A percentile compares a stretch with the other conserved stretches of the same genome.
These are phyloP conservation scores for Eulemur albifrons DNA, from an alignment of 2,797 vertebrate species.

Conservation along the genomic window DNA sequence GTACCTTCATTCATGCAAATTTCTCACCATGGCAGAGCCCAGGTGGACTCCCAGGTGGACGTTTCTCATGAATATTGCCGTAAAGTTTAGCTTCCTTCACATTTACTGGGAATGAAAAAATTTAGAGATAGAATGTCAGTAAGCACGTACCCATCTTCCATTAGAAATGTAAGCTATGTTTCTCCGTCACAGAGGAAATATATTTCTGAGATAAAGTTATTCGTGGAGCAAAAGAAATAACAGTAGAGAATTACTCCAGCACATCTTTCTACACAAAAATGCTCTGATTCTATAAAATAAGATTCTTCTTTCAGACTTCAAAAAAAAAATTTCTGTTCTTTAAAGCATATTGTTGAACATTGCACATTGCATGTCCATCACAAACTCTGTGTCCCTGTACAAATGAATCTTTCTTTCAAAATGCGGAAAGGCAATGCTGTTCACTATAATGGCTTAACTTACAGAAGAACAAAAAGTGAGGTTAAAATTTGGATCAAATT, in stretches of 20 bases:
- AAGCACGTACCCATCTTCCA: not conserved
- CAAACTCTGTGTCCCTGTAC: not conserved
- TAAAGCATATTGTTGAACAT: not conserved
- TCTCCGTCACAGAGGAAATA: constrained; percentile 12
- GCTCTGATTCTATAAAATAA: not conserved
- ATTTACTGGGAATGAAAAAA: not conserved
- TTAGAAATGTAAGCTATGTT: not conserved
- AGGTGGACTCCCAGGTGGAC: fast-evolving
- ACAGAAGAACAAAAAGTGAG: not conserved
- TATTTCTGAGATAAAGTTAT: constrained; percentile 30
- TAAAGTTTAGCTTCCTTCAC: not conserved
- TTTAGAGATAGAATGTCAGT: not conserved
- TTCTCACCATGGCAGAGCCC: not conserved
- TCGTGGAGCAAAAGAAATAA: not conserved
- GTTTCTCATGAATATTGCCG: not conserved
- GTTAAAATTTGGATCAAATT: not conserved
- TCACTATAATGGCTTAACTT: not conserved
- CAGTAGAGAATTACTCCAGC: not conserved
- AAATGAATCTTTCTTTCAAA: not conserved
- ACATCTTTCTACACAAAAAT: not conserved
- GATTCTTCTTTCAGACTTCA: not conserved
- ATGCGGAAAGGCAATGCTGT: not conserved
- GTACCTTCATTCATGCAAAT: fast-evolving
- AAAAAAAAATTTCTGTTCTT: not conserved
- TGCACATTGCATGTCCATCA: not conserved